Evolutionary conservation across 2,113 vertebrate genomes (phyloP), one percentile per base, ranked within the genome.

Genomic region (Glaucidium brasilianum): DNA sequence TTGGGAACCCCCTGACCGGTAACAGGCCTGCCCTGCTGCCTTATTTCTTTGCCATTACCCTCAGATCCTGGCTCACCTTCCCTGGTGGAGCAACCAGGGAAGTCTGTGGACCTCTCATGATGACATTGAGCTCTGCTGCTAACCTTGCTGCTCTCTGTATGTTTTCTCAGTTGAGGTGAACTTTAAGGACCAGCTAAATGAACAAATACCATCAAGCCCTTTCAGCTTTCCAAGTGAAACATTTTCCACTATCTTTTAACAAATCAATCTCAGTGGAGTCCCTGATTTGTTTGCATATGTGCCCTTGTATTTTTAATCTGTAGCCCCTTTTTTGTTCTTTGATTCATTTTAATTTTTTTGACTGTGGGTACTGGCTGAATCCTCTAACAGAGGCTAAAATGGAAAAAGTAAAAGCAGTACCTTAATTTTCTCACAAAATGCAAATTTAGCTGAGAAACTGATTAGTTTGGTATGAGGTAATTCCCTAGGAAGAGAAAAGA

Each of bases 31-130:
- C 11, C 52, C 75, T 52, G 2, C 16, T 84, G 22, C 32, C 29
- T 63, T 41, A 17, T 18, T 26, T 15, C 21, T 30, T 88, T 81
- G 25, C 25, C 5, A 9, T 79, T 77, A 37, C 29, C 50, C n/a
- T 45, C 10, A 55, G 15, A 4, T 76, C 5, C 32, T 1, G 1
- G 6, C 4, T 69, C 4, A n/a, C 12, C 21, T 41, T 55, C 5
- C 29, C 7, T 34, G 27, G 13, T 58, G 29, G 34, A 56, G 21
- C 13, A 63, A 12, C 9, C 27, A 50, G 18, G 1, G 5, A 66
- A 35, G 4, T 41, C 22, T 69, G 21, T 49, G 23, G 34, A 37
- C 3, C 6, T 47, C 53, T 29, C 47, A 16, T 15, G 12, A 29
- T 6, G 37, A 14, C 8, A 5, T 6, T 62, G 16, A 72, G 18